Base-by-base conservation (phyloP, 2,797 vertebrate species). In the Artibeus jamaicensis region DNA sequence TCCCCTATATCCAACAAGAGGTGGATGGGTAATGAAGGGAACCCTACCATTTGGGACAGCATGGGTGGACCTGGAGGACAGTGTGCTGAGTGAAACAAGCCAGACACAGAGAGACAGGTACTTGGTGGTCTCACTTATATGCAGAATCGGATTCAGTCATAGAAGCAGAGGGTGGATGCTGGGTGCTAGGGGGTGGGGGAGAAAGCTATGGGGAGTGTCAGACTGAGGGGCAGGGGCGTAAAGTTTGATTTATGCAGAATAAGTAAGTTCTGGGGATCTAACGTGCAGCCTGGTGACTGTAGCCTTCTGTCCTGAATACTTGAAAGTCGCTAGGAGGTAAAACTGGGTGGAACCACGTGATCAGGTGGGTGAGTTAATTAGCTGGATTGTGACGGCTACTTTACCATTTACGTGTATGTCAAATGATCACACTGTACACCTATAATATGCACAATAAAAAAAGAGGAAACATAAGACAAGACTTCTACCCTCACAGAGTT, bases 341-440 rank as follows among this genome's bases (percentile, higher is more conserved):
- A 26, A 50, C 29, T 0, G 16, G 4, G 2, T 22, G 53, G 21
- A 18, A 21, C 44, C 16, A 1, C 14, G 21, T 73, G 55, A 65
- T 4, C 44, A 18, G 53, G 29, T 4, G 44, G 21, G 18, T 2
- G 44, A 0, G 0, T 18, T 7, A 22, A 32, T 53, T 11, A 44
- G 9, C 83, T 22, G 34, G 77, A 32, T 9, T 34, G 32, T 24
- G 83, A 14, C 32, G 3, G 12, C 68, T 29, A 22, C 32, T 59
- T n/a, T 24, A 37, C 1, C 1, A 0, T 32, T 26, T 4, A 24
- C 10, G 21, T 12, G 6, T 29, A 5, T 2, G 26, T 26, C 9
- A 18, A 1, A 2, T 42, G 14, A 5, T 39, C 55, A 24, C n/a
- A 1, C 1, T 9, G 0, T 26, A 48, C 9, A 22, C 37, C 48